A percentile compares a stretch with the other conserved stretches of the same genome.
These are phyloP conservation scores for Nasonia giraulti DNA, from an alignment of 1,140 invertebrate genomes.

Conservation along the genomic window DNA sequence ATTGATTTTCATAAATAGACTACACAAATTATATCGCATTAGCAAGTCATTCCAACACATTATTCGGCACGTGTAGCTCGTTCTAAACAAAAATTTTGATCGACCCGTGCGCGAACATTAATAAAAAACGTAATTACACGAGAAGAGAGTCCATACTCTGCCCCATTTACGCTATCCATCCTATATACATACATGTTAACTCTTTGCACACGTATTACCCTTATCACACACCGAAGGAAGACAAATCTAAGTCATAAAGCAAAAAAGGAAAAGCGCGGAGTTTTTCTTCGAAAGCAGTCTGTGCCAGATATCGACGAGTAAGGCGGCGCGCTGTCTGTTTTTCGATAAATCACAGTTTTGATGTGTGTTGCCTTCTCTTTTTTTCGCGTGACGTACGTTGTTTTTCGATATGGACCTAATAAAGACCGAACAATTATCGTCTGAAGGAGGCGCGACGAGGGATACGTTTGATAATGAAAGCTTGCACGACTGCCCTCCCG, in stretches of 20 bases:
- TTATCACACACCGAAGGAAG: slow-evolving; percentile 2
- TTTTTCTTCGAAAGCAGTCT: slow-evolving; percentile 45
- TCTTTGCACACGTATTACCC: background rate
- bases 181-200: background rate
- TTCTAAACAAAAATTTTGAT: background rate
- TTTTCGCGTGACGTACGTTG: slow-evolving; percentile 17
- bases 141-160: background rate
- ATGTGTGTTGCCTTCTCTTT: background rate
- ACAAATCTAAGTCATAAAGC: background rate
- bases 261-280: background rate
- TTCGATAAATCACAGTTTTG: slow-evolving; percentile 47
- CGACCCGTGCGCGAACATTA: background rate
- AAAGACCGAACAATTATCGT: slow-evolving; percentile 24
- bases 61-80: background rate
- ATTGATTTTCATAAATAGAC: slow-evolving; percentile 29
- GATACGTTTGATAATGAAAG: no score
- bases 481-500: no score
- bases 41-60: background rate
- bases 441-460: no score
- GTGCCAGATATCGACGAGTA: slow-evolving; percentile 26
- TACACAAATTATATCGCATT: background rate
- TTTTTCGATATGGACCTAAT: slow-evolving; percentile 27
- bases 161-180: slow-evolving; percentile 11
- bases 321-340: slow-evolving; percentile 53
- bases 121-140: slow-evolving; percentile 20